Base-by-base conservation (phyloP, 2,888 invertebrate genomes). In the Yponomeuta cagnagella region DNA sequence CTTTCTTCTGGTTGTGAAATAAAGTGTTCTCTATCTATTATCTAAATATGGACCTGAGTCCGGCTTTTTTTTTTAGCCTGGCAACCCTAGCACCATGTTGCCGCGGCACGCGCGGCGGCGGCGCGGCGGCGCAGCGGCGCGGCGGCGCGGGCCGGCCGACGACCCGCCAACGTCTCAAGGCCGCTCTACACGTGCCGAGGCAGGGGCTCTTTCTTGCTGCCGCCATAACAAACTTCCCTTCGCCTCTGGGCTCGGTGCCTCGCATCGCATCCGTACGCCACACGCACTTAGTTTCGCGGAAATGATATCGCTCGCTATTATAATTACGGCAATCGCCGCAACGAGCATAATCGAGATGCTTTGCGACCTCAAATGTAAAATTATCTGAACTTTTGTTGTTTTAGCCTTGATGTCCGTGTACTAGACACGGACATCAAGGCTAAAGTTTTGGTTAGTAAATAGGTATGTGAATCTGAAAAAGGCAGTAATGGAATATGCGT, bases 151-250 rank as follows among this genome's bases (percentile, higher is more conserved):
- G 9, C 58, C 72, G 64, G 74, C 72, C 48, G 64, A 70, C 63
- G 69, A 31, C 68, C 68, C 68, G 68, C 43, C 43, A 8, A 5
- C 52, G 90, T 89, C 89, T 89, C 90, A 90, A 90, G 90, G 90
- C 89, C 89, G 89, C 82, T 82, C 86, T 89, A 89, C 90, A 88
- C 90, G 90, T 88, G 88, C 88, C 87, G 84, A 83, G 23, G 23
- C 23, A 23, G 80, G 85, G 84, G 81, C 86, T 87, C 86, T 89
- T 88, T 86, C 78, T 89, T 87, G 87, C 85, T 88, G 85, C 84
- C 87, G 88, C 87, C 89, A 89, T 89, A 89, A 89, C 88, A 89
- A 89, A 87, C 87, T 86, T 81, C 87, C 83, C 86, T 82, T 82
- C 85, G 78, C 83, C 82, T 79, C 82, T 58, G 52, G 52, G 52